A percentile compares a stretch with the other conserved stretches of the same genome.
Conservation (phyloP, 2,888 invertebrate species). For the Stenodera caucasica region DNA sequence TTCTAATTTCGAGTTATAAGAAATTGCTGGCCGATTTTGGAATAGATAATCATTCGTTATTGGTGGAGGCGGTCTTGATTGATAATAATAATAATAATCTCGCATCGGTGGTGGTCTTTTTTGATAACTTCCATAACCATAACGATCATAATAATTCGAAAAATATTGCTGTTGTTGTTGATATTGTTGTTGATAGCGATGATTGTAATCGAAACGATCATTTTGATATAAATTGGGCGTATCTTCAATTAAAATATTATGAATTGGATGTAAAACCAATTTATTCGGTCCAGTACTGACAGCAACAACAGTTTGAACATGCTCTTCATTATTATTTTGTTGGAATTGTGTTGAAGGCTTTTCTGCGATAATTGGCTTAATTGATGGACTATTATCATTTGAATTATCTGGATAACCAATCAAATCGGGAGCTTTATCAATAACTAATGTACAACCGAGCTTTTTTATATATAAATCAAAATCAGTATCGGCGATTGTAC, state of each 20-base stretch:
- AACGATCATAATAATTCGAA: conserved; percentile 18
- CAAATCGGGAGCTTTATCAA: conserved; percentile 34
- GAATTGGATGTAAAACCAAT: conserved; percentile 39
- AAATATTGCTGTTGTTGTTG: too few species aligned
- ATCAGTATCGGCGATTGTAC: conserved; percentile 62
- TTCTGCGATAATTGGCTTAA: background rate
- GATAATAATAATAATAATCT: conserved; percentile 18
- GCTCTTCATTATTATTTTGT: conserved; percentile 22
- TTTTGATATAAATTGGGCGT: conserved; percentile 14
- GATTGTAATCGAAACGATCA: conserved; percentile 2
- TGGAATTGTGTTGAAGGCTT: background rate
- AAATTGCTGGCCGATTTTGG: conserved; percentile 11
- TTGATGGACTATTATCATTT: conserved; percentile 19
- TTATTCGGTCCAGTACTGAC: conserved; percentile 42
- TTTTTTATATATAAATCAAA: conserved; percentile 65
- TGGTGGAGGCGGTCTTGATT: conserved; percentile 17
- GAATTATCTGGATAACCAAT: conserved; percentile 6
- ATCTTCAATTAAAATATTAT: conserved; percentile 41
- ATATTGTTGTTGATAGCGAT: too few species aligned
- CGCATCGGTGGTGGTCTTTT: conserved; percentile 28
- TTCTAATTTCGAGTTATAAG: background rate
- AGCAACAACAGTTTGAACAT: conserved; percentile 43
- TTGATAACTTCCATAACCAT: conserved; percentile 7
- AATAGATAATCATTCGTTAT: background rate
- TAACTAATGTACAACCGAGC: conserved; percentile 56